Percentiles rank a stretch among this genome's conserved stretches.
Evolutionary conservation across 1,140 invertebrate species (phyloP).

Genomic region (Drosophila bocqueti): DNA sequence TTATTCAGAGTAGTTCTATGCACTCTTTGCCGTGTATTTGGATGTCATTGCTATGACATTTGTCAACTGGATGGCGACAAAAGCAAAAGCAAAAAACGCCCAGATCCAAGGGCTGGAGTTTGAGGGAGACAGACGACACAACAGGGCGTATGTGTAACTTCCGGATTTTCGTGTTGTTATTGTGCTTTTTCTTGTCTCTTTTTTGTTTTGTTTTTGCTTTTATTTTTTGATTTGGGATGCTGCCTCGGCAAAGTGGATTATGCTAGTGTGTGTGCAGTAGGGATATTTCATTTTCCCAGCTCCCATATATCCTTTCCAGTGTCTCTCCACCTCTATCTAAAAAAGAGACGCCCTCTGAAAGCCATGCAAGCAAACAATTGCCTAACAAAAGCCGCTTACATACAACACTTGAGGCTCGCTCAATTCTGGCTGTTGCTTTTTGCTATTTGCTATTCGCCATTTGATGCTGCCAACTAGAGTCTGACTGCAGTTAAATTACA

Average conservation of each 20-base stretch:
- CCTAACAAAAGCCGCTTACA: constrained; percentile 81
- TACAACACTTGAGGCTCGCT: constrained; percentile 80
- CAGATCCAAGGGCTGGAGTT: constrained; percentile 7
- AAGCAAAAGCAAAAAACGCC: constrained; percentile 37
- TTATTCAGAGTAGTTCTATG: background rate
- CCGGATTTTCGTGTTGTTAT: constrained; percentile 52
- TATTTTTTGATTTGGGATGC: constrained; percentile 28
- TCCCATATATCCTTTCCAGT: constrained; percentile 34
- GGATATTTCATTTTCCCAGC: constrained; percentile 67
- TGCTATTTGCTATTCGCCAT: constrained; percentile 14
- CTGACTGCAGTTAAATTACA: constrained; percentile 84
- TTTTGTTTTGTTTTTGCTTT: constrained; percentile 5
- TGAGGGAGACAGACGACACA: constrained; percentile 23
- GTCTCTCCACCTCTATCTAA: background rate
- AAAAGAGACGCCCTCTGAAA: constrained; percentile 3
- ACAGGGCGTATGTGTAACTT: constrained; percentile 80
- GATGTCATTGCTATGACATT: constrained; percentile 68
- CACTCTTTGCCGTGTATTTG: background rate
- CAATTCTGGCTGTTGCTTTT: constrained; percentile 53
- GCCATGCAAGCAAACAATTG: constrained; percentile 69
- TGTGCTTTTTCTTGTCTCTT: constrained; percentile 25
- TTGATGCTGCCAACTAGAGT: constrained; percentile 73
- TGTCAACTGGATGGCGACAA: constrained; percentile 63
- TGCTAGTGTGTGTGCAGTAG: constrained; percentile 39
- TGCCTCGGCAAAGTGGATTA: constrained; percentile 71